A percentile compares a stretch with the other conserved stretches of the same genome.
Conservation (phyloP, 2,797 vertebrate genomes). For the Enteromius argenteus region DNA sequence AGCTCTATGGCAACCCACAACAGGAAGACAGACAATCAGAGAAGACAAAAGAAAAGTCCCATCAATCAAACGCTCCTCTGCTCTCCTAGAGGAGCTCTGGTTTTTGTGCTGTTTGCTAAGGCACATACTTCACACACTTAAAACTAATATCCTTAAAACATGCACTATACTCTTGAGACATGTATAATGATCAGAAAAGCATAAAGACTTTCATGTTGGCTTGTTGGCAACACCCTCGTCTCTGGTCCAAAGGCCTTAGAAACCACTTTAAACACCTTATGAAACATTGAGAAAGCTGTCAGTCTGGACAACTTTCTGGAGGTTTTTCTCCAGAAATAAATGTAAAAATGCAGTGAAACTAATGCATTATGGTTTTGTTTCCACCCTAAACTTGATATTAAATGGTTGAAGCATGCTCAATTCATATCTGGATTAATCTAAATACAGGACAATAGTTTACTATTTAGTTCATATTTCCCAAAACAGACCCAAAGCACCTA, state of each 20-base stretch:
- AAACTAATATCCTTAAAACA: not conserved
- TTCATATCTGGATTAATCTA: not conserved
- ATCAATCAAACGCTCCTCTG: not conserved
- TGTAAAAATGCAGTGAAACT: not conserved
- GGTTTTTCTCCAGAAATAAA: too few relatives aligned
- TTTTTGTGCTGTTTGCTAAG: not conserved
- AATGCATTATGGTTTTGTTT: not conserved
- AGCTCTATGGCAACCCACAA: slow-evolving; percentile 42
- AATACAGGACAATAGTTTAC: not conserved
- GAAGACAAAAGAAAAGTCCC: slow-evolving; percentile 15
- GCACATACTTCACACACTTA: not conserved
- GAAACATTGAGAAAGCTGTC: too few relatives aligned
- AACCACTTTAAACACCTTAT: too few relatives aligned
- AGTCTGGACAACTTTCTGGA: too few relatives aligned
- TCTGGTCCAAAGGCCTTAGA: not conserved
- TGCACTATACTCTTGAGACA: not conserved
- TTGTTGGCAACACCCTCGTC: not conserved
- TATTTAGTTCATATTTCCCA: not conserved
- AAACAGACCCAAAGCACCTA: not conserved
- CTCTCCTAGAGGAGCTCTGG: slow-evolving; percentile 15
- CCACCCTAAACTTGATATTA: not conserved
- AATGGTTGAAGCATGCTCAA: not conserved
- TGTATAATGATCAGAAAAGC: not conserved
- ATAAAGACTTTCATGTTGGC: not conserved
- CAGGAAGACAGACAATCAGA: slow-evolving; percentile 7